A percentile compares a stretch with the other conserved stretches of the same genome.
Evolutionary conservation across 2,888 invertebrate genomes (phyloP).

Genomic region (Synergus itoensis): DNA sequence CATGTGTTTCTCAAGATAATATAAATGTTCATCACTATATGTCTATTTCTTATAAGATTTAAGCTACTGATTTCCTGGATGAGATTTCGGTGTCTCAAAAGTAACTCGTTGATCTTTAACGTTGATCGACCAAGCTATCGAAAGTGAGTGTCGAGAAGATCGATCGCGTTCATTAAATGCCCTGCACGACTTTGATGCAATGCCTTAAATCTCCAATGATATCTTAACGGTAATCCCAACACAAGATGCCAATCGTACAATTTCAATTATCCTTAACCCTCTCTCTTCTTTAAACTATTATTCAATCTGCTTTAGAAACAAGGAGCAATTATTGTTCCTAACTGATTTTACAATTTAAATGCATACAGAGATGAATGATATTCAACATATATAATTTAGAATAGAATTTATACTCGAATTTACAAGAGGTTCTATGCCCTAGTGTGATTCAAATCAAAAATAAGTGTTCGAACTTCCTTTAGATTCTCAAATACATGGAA

Average conservation of each 20-base stretch:
- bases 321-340: not conserved
- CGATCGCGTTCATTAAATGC: slow-evolving; percentile 41
- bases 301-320: slow-evolving; percentile 5
- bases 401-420: not conserved
- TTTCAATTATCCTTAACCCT: slow-evolving; percentile 22
- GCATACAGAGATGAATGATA: not conserved
- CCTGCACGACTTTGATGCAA: slow-evolving; percentile 33
- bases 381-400: not conserved
- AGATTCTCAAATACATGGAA: not conserved
- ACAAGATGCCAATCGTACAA: slow-evolving; percentile 17
- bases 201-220: slow-evolving; percentile 23
- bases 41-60: slow-evolving; percentile 25
- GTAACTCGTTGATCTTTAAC: slow-evolving; percentile 27
- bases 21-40: not conserved
- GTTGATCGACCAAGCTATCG: slow-evolving; percentile 41
- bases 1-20: not conserved
- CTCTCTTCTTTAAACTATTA: not conserved
- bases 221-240: slow-evolving; percentile 14
- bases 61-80: slow-evolving; percentile 55
- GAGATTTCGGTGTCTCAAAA: slow-evolving; percentile 13
- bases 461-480: no score
- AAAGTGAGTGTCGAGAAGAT: slow-evolving; percentile 32
- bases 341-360: slow-evolving; percentile 9
- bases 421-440: not conserved
- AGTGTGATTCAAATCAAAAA: no score